These are phyloP conservation scores for Cotesia chilonis DNA, from an alignment of 1,140 invertebrate species.

Conservation along the genomic window DNA sequence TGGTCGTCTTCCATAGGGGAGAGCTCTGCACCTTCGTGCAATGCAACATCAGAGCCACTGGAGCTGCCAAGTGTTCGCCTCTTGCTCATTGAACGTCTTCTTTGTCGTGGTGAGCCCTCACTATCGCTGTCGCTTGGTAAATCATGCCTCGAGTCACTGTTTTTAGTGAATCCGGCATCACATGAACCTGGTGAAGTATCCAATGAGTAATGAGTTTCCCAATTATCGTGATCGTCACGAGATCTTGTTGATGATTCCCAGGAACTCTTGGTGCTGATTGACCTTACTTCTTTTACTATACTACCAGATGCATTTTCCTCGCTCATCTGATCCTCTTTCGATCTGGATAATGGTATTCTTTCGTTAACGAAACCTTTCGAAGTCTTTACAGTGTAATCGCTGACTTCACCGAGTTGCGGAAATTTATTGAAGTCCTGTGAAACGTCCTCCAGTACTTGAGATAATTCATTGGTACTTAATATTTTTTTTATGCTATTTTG, in stretches of 20 bases:
- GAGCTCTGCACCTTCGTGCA: conserved; percentile 70
- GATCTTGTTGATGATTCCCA: conserved; percentile 44
- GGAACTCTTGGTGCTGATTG: conserved; percentile 33
- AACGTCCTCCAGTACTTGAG: conserved; percentile 18
- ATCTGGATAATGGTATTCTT: conserved; percentile 26
- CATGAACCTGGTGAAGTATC: conserved; percentile 60
- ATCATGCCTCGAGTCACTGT: conserved; percentile 53
- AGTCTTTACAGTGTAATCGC: conserved; percentile 20
- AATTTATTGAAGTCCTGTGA: conserved; percentile 26
- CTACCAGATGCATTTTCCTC: conserved; percentile 30
- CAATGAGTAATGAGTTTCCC: conserved; percentile 58
- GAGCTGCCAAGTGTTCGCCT: conserved; percentile 69
- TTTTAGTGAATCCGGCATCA: conserved; percentile 54
- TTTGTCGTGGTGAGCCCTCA: conserved; percentile 55
- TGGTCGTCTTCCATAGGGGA: conserved; percentile 66
- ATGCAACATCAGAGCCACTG: conserved; percentile 71
- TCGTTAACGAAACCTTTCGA: conserved; percentile 31
- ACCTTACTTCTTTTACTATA: conserved; percentile 36
- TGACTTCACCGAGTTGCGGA: conserved; percentile 27
- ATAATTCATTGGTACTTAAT: conserved; percentile 35
- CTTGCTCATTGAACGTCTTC: conserved; percentile 57
- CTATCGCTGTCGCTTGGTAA: conserved; percentile 61
- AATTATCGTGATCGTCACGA: conserved; percentile 50
- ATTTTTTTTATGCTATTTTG: conserved; percentile 42
- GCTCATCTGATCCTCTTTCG: conserved; percentile 33